These are phyloP conservation scores for Bombylius discolor DNA, from an alignment of 2,888 invertebrate genomes.

Conservation along the genomic window DNA sequence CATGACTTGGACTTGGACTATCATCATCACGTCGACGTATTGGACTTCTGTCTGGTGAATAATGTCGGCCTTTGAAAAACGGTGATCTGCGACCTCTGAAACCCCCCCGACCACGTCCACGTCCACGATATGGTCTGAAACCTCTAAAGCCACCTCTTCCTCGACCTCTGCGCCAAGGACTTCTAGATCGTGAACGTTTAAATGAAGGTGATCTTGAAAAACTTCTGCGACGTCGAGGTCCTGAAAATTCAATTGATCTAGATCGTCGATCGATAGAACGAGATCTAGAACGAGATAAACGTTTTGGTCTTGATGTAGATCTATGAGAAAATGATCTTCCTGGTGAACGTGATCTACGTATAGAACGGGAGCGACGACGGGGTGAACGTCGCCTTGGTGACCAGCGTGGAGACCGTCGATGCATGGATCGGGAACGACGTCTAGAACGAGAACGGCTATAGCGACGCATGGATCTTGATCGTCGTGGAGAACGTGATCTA, in stretches of 20 bases:
- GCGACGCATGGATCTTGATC: constrained; percentile 5
- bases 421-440: constrained; percentile 13
- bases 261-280: constrained; percentile 11
- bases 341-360: constrained; percentile 27
- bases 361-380: constrained; percentile 36
- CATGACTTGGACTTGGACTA: no score
- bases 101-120: constrained; percentile 37
- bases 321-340: constrained; percentile 2
- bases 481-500: constrained; percentile 41
- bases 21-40: constrained; percentile 8
- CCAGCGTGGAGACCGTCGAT: neutral
- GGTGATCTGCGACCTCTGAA: constrained; percentile 14
- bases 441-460: constrained; percentile 1
- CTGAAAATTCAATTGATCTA: constrained; percentile 2
- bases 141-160: constrained; percentile 22
- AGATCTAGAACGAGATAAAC: constrained; percentile 15
- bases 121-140: constrained; percentile 44
- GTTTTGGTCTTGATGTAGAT: neutral
- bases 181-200: constrained; percentile 22
- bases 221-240: constrained; percentile 27
- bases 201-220: constrained; percentile 18
- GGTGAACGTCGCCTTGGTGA: constrained; percentile 14
- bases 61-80: constrained; percentile 16
- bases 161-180: constrained; percentile 10
- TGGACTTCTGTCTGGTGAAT: neutral